Evolutionary conservation across 2,888 invertebrate species (phyloP), one percentile per base, ranked within the genome.

Genomic region (Macaria liturata): DNA sequence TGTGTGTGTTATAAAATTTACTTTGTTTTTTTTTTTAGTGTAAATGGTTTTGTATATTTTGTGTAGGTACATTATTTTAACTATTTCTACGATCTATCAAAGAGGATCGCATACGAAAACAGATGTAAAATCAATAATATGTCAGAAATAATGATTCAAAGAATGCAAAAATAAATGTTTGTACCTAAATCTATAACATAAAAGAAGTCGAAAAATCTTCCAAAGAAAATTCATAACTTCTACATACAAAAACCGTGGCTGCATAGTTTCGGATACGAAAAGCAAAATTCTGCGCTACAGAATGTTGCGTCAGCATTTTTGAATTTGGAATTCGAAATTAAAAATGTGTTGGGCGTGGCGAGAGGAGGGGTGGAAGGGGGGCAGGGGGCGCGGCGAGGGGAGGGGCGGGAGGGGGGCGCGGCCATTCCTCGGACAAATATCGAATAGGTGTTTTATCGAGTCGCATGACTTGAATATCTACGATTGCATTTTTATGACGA

Each of bases 301-400:
- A 80, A 84, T 85, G 80, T 81, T 83, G 69, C 74, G 72, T 75
- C 75, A 78, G 77, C 76, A 80, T 84, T 86, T 86, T 84, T 73
- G 76, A 81, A 81, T 80, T 75, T 67, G 81, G 80, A 74, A 80
- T 84, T 84, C 65, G 82, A 80, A 81, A 85, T 85, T 83, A 78
- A 80, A 80, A 81, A 84, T 73, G 73, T 70, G 74, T 73, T 54
- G 45, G 58, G 43, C 54, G 77, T 76, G 70, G 81, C 77, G 58
- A 69, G 67, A 69, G 67, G 71, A 66, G 64, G 66, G 58, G 57
- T 59, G 61, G 64, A 20, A 20, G 20, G 20, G 20, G 20, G 20
- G 20, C 20, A 20, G 20, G 20, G 66, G 57, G 57, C 57, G 61
- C 60, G 20, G 20, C 20, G 20, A 20, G 20, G 20, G 20, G 20